phyloP scores from a whole-genome alignment of 2,888 invertebrate genomes.

The Beris morrisii region DNA sequence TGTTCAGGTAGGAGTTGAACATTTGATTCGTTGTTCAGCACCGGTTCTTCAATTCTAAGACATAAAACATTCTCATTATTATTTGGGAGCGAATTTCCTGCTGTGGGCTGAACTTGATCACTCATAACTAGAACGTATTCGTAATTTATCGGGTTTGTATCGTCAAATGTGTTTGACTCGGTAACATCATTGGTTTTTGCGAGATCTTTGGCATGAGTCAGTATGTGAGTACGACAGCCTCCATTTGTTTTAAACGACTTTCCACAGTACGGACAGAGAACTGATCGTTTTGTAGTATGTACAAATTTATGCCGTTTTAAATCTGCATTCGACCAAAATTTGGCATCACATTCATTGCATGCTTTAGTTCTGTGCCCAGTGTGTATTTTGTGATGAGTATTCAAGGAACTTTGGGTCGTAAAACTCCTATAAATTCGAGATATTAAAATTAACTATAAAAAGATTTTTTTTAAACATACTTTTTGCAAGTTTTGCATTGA shows the following conservation, averaged over 20 bases:
- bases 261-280: constrained; percentile 40
- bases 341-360: constrained; percentile 39
- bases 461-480: constrained; percentile 36
- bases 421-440: constrained; percentile 2
- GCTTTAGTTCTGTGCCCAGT: constrained; percentile 35
- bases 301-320: constrained; percentile 40
- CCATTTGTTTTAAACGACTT: constrained; percentile 39
- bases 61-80: neutral
- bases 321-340: constrained; percentile 39
- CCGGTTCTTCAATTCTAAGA: neutral
- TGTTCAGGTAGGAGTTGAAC: constrained; percentile 1
- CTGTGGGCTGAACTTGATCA: neutral
- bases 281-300: constrained; percentile 39
- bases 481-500: constrained; percentile 43
- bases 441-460: neutral
- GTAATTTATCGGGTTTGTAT: no score
- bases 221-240: constrained; percentile 40
- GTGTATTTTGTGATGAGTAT: constrained; percentile 42
- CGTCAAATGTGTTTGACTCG: no score
- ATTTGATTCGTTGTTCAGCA: neutral
- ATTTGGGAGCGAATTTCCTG: neutral
- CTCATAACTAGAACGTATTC: no score
- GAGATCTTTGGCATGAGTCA: constrained; percentile 36
- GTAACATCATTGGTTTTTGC: neutral
- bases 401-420: constrained; percentile 32